Conservation (phyloP, 2,888 invertebrate species). For the Spisula subtruncata region DNA sequence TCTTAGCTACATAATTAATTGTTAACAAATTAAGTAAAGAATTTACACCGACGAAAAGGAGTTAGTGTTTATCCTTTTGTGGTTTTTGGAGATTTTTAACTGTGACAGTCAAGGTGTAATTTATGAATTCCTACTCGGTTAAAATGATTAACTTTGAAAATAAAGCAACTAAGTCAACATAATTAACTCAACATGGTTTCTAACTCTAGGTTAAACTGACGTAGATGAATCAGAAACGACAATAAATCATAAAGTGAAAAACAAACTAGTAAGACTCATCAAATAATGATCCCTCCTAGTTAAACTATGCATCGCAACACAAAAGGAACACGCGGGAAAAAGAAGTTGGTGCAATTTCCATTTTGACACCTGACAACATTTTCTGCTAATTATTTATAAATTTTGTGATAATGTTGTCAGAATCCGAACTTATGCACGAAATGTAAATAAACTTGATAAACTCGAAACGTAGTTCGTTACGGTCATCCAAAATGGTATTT, state of each 20-base stretch:
- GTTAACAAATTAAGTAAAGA: conserved; percentile 23
- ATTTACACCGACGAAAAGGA: conserved; percentile 4
- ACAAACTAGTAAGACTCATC: neutral
- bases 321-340: too few species aligned
- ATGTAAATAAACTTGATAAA: too few species aligned
- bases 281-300: too few species aligned
- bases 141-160: conserved; percentile 24
- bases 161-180: conserved; percentile 8
- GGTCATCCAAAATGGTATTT: too few species aligned
- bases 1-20: conserved; percentile 31
- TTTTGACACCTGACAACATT: too few species aligned
- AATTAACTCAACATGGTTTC: neutral
- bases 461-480: too few species aligned
- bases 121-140: neutral
- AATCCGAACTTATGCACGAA: too few species aligned
- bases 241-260: neutral
- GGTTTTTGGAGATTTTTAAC: neutral
- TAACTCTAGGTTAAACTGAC: neutral
- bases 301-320: too few species aligned
- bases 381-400: too few species aligned
- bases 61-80: conserved; percentile 14
- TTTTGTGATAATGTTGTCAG: too few species aligned
- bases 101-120: neutral
- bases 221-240: neutral
- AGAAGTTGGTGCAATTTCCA: too few species aligned